Evolutionary conservation across 2,113 vertebrate species (phyloP).

Genomic region (Gadus macrocephalus): DNA sequence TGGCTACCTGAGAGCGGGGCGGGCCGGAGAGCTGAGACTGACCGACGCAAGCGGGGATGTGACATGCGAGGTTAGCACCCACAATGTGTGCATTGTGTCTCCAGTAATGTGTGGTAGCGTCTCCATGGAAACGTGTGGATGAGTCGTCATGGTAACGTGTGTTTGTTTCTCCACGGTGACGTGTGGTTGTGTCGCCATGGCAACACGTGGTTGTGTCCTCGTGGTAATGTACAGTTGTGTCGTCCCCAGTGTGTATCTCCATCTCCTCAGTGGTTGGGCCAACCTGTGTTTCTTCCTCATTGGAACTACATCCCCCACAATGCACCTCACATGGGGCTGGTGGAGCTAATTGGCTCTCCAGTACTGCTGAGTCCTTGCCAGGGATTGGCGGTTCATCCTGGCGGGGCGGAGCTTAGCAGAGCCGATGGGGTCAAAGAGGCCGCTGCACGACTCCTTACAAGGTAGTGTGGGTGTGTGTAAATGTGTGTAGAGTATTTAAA

Average conservation of each 20-base stretch:
- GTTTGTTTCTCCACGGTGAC: no score
- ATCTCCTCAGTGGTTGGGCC: slow-evolving; percentile 67
- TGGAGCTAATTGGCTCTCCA: slow-evolving; percentile 76
- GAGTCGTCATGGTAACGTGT: no score
- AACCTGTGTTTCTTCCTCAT: slow-evolving; percentile 72
- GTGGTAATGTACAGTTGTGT: not conserved
- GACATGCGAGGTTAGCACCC: slow-evolving; percentile 69
- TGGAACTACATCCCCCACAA: slow-evolving; percentile 81
- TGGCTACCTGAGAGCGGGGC: slow-evolving; percentile 68
- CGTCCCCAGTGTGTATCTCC: slow-evolving; percentile 66
- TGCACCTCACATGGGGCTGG: slow-evolving; percentile 51
- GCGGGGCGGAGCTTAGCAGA: slow-evolving; percentile 32
- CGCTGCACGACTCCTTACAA: slow-evolving; percentile 35
- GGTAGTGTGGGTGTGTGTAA: slow-evolving; percentile 28
- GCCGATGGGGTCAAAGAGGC: slow-evolving; percentile 46
- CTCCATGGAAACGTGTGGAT: not conserved
- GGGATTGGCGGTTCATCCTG: slow-evolving; percentile 29
- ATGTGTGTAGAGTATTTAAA: not conserved
- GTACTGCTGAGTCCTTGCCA: slow-evolving; percentile 50
- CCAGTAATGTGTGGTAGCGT: no score
- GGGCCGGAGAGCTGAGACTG: slow-evolving; percentile 64
- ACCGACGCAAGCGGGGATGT: slow-evolving; percentile 71
- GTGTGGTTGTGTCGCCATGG: no score
- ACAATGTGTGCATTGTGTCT: no score
- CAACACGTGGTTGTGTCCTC: no score